Percentiles rank a stretch among this genome's conserved stretches.
Conservation (phyloP, 2,797 vertebrate genomes). For the Coendou prehensilis region DNA sequence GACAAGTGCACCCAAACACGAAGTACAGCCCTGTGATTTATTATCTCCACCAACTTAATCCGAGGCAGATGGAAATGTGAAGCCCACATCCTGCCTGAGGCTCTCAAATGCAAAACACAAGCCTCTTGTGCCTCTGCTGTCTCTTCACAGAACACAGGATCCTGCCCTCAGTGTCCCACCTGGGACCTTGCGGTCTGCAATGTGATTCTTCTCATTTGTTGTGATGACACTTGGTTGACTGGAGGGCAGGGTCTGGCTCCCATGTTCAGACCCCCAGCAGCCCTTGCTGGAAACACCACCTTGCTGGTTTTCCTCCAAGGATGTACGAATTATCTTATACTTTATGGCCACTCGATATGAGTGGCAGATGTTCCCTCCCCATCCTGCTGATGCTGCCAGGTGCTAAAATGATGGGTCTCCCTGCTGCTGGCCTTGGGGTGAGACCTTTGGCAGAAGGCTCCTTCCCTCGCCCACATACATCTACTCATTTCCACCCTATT, state of each 20-base stretch:
- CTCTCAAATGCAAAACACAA: background rate
- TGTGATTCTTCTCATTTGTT: background rate
- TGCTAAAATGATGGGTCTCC: background rate
- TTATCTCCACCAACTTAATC: background rate
- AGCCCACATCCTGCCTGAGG: background rate
- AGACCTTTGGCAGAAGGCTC: background rate
- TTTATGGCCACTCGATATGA: background rate
- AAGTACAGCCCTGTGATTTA: no score
- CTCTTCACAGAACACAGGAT: background rate
- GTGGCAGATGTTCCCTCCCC: background rate
- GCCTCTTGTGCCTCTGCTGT: background rate
- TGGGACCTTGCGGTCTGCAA: background rate
- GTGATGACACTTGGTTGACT: background rate
- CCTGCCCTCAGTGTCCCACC: background rate
- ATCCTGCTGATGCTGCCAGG: background rate
- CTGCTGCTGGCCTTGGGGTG: background rate
- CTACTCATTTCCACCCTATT: background rate
- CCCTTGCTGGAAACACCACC: background rate
- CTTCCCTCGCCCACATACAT: background rate
- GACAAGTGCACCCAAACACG: no score
- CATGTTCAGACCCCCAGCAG: background rate
- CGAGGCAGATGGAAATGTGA: background rate
- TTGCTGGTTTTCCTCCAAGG: background rate
- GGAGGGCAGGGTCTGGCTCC: background rate
- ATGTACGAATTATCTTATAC: no score